These are phyloP conservation scores for Delphinapterus leucas DNA, from an alignment of 2,113 vertebrate species.

Conservation along the genomic window DNA sequence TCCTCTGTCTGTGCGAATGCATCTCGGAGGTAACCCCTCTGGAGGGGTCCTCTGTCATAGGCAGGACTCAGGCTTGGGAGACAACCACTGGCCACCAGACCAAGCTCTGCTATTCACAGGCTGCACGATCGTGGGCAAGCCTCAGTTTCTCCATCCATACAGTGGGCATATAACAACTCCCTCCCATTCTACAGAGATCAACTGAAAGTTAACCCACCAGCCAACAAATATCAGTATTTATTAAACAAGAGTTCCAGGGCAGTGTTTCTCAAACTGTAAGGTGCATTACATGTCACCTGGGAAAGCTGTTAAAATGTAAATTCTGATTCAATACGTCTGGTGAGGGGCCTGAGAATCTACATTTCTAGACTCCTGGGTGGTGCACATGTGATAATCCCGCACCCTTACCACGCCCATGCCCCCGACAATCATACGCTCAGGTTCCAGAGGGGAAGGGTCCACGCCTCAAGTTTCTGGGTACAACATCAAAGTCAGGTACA, in stretches of 20 bases:
- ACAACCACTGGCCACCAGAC: not conserved
- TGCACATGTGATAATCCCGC: not conserved
- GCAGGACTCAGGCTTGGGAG: not conserved
- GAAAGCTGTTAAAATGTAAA: not conserved
- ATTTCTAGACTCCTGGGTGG: not conserved
- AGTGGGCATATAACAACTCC: not conserved
- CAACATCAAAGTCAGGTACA: not conserved
- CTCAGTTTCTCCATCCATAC: not conserved
- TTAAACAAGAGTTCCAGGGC: not conserved
- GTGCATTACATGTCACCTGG: not conserved
- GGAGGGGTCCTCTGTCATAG: not conserved
- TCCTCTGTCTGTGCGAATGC: not conserved
- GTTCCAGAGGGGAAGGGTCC: not conserved
- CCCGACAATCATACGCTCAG: not conserved
- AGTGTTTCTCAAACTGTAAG: not conserved
- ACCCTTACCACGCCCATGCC: rapidly evolving
- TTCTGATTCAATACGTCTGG: not conserved
- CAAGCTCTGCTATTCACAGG: not conserved
- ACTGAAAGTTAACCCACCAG: not conserved
- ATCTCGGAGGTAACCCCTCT: not conserved
- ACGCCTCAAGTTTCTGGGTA: not conserved
- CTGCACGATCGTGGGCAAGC: not conserved
- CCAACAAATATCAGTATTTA: not conserved
- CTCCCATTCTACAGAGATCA: not conserved
- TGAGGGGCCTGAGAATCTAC: not conserved